Conservation (phyloP, 2,888 invertebrate genomes). For the Neoaliturus tenellus region DNA sequence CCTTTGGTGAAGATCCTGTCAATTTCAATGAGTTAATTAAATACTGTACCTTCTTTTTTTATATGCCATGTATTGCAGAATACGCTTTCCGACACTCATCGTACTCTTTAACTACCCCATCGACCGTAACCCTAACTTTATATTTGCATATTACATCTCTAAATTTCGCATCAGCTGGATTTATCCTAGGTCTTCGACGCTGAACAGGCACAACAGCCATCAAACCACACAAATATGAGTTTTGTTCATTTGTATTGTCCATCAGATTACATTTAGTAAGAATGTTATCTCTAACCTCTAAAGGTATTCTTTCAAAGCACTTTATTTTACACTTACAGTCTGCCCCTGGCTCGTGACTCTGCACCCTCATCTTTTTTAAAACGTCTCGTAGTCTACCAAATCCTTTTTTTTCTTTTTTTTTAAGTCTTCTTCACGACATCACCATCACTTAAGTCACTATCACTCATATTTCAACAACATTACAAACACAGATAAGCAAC, state of each 20-base stretch:
- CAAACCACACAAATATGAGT: constrained; percentile 8
- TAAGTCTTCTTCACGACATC: not conserved
- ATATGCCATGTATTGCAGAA: not conserved
- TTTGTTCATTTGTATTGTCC: not conserved
- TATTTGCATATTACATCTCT: constrained; percentile 15
- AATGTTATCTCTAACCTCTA: not conserved
- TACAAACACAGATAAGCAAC: no score
- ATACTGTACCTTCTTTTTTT: not conserved
- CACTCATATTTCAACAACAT: no score
- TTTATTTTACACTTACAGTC: not conserved
- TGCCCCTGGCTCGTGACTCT: not conserved
- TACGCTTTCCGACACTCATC: not conserved
- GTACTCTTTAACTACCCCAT: not conserved
- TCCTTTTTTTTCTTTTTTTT: not conserved
- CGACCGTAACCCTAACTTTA: not conserved
- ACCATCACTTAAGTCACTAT: not conserved
- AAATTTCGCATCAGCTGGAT: not conserved
- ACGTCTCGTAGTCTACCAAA: not conserved
- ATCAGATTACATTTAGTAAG: no score
- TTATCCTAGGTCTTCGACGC: not conserved
- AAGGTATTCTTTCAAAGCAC: not conserved
- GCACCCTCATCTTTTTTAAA: not conserved
- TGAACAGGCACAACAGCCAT: not conserved
- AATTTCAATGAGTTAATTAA: not conserved
- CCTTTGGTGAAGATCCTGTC: not conserved